These are phyloP conservation scores for Pogonus chalceus DNA, from an alignment of 1,140 invertebrate species.

Conservation along the genomic window DNA sequence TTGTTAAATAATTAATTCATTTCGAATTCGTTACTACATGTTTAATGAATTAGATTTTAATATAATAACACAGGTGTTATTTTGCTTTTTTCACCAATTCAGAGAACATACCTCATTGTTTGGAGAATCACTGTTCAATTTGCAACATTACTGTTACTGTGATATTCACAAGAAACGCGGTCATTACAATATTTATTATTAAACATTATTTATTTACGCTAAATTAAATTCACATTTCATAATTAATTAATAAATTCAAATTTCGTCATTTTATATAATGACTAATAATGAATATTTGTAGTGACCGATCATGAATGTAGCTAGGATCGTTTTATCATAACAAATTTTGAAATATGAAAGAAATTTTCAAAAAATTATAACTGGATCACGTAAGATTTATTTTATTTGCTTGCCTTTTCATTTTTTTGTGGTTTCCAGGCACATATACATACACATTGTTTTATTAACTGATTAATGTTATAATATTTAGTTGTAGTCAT, in stretches of 20 bases:
- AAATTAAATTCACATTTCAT: too few relatives aligned
- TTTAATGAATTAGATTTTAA: conserved; percentile 3
- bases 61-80: too few relatives aligned
- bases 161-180: conserved; percentile 18
- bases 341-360: neutral
- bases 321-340: conserved; percentile 5
- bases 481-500: too few relatives aligned
- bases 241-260: neutral
- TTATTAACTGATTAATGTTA: too few relatives aligned
- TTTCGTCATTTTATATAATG: too few relatives aligned
- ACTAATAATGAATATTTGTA: neutral
- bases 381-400: neutral
- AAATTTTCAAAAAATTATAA: neutral
- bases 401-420: neutral
- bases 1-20: conserved; percentile 11
- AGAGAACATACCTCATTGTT: conserved; percentile 16
- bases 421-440: neutral
- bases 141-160: conserved; percentile 25
- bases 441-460: too few relatives aligned
- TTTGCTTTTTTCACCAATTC: neutral
- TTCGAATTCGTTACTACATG: conserved; percentile 15
- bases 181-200: too few relatives aligned
- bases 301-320: conserved; percentile 1
- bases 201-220: too few relatives aligned
- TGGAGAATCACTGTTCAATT: conserved; percentile 18